Conservation (phyloP, 1,140 invertebrate genomes). For the Temnothorax nylanderi region DNA sequence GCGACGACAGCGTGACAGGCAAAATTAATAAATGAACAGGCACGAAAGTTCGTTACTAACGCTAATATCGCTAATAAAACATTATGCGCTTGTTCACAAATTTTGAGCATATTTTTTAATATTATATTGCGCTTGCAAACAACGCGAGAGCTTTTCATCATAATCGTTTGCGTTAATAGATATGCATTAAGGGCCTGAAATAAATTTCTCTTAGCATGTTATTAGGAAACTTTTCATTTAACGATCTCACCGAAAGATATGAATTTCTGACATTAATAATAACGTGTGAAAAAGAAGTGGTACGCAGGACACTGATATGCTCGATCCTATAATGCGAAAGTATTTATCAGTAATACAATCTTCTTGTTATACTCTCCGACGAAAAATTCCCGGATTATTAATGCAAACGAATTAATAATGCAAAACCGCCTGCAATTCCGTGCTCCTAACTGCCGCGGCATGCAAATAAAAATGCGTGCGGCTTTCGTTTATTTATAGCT, state of each 20-base stretch:
- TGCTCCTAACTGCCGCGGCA: constrained; percentile 23
- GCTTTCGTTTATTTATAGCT: constrained; percentile 38
- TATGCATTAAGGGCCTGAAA: not conserved
- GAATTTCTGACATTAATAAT: constrained; percentile 23
- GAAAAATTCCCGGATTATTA: constrained; percentile 18
- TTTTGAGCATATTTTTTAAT: not conserved
- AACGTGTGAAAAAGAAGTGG: not conserved
- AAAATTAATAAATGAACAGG: constrained; percentile 10
- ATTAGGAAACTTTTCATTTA: not conserved
- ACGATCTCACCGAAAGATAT: not conserved
- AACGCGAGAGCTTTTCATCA: not conserved
- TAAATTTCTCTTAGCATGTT: not conserved
- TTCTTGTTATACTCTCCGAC: not conserved
- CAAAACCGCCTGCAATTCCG: not conserved
- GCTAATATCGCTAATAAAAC: not conserved
- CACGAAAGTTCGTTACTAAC: not conserved
- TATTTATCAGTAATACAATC: constrained; percentile 28
- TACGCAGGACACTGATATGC: not conserved
- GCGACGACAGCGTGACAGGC: not conserved
- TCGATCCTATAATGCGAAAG: not conserved
- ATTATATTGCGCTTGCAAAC: not conserved
- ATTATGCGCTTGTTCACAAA: not conserved
- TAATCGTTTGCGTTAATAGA: not conserved
- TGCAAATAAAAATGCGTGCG: constrained; percentile 40
- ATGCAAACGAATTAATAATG: constrained; percentile 18